These are phyloP conservation scores for Nymphicus hollandicus DNA, from an alignment of 2,113 vertebrate genomes.

Conservation along the genomic window DNA sequence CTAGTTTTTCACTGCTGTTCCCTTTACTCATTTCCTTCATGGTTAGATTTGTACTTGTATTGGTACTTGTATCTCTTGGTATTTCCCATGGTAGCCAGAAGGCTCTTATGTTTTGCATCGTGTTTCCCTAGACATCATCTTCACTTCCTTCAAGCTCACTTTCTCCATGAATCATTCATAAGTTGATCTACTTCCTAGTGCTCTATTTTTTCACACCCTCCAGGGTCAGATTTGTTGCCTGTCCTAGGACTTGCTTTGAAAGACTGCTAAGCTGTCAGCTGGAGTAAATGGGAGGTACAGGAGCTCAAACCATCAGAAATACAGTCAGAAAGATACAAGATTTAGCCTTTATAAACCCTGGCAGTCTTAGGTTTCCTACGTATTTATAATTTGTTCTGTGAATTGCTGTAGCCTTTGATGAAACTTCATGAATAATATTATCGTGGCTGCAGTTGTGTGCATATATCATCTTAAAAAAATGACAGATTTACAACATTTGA, in stretches of 20 bases:
- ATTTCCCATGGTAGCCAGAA: slow-evolving; percentile 3
- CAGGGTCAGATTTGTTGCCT: background rate
- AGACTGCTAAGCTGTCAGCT: background rate
- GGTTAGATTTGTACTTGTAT: background rate
- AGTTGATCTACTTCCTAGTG: slow-evolving; percentile 3
- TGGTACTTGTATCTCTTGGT: background rate
- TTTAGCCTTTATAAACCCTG: background rate
- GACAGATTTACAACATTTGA: background rate
- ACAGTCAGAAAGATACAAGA: background rate
- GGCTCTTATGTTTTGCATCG: background rate
- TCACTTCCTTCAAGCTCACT: slow-evolving; percentile 3
- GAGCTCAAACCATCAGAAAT: background rate
- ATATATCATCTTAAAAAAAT: background rate
- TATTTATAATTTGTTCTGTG: slow-evolving; percentile 19
- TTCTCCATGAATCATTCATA: slow-evolving; percentile 35
- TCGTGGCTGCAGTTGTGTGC: background rate
- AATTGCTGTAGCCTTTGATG: slow-evolving; percentile 21
- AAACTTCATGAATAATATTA: slow-evolving; percentile 53
- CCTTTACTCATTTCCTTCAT: background rate
- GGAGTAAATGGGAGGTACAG: background rate
- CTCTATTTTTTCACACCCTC: slow-evolving; percentile 9
- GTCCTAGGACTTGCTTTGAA: background rate
- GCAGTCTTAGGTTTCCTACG: background rate
- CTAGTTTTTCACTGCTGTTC: background rate
- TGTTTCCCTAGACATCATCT: slow-evolving; percentile 28